Evolutionary conservation across 1,140 invertebrate species (phyloP).

Genomic region (Drosophila rufa): DNA sequence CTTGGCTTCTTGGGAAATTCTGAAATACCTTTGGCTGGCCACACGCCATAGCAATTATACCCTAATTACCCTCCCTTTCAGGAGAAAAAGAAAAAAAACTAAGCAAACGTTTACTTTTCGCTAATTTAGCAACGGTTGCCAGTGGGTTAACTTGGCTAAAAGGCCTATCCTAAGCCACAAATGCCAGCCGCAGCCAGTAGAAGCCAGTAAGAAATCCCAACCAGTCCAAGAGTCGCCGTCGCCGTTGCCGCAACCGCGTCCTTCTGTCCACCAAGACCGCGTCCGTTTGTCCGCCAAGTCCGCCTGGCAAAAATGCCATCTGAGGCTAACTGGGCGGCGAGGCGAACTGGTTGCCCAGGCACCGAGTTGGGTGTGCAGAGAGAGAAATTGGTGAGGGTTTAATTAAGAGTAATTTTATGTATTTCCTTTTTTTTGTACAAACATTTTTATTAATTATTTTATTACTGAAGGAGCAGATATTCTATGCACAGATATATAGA

Average conservation of each 20-base stretch:
- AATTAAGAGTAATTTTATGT: neutral
- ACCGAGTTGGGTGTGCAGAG: conserved; percentile 9
- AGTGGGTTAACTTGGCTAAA: conserved; percentile 36
- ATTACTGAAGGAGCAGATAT: too few relatives aligned
- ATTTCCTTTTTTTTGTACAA: neutral
- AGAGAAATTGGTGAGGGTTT: neutral
- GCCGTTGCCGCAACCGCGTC: conserved; percentile 6
- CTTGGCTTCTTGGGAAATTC: neutral
- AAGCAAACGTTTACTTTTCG: conserved; percentile 40
- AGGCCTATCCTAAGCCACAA: conserved; percentile 63
- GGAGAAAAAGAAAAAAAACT: neutral
- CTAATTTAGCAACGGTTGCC: conserved; percentile 37
- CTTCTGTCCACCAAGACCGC: neutral
- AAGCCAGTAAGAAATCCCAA: conserved; percentile 45
- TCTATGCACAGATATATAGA: too few relatives aligned
- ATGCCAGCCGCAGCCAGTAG: conserved; percentile 57
- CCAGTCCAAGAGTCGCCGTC: conserved; percentile 61
- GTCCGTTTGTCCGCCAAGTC: conserved; percentile 16
- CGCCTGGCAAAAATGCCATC: conserved; percentile 67
- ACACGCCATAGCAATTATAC: conserved; percentile 11
- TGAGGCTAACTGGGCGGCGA: conserved; percentile 56
- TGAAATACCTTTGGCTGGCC: neutral
- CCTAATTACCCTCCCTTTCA: conserved; percentile 12
- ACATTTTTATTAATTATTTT: neutral
- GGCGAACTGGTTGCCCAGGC: conserved; percentile 48